These are phyloP conservation scores for rat (Rattus norvegicus) DNA, from an alignment of 2,113 vertebrate genomes.

Conservation along the genomic window DNA sequence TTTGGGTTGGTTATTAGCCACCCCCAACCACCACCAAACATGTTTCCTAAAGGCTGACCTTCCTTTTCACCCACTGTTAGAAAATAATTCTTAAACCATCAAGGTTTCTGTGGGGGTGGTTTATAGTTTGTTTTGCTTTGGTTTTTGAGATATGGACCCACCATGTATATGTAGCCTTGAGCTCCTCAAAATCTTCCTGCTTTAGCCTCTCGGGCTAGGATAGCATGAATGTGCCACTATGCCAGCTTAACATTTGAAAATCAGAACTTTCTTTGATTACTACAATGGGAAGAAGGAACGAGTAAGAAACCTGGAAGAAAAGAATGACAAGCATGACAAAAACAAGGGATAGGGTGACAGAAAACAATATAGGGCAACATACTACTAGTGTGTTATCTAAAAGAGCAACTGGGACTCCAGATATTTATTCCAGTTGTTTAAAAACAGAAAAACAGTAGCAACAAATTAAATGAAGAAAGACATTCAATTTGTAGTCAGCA, in stretches of 20 bases:
- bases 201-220: neutral
- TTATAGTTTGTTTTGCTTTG: neutral
- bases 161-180: neutral
- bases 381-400: neutral
- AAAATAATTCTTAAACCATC: neutral
- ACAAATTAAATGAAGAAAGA: neutral
- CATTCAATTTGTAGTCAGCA: neutral
- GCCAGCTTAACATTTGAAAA: neutral
- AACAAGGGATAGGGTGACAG: neutral
- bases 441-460: neutral
- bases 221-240: no score
- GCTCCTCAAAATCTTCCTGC: neutral
- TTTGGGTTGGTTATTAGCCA: slow-evolving; percentile 25
- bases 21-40: neutral
- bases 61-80: neutral
- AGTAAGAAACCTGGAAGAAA: neutral
- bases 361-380: no score
- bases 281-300: neutral
- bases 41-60: slow-evolving; percentile 5
- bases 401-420: neutral
- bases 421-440: neutral
- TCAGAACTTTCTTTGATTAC: neutral
- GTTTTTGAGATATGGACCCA: neutral
- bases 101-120: neutral
- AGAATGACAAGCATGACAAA: neutral